phyloP scores from a whole-genome alignment of 2,888 invertebrate genomes.

The Caenorhabditis auriculariae region DNA sequence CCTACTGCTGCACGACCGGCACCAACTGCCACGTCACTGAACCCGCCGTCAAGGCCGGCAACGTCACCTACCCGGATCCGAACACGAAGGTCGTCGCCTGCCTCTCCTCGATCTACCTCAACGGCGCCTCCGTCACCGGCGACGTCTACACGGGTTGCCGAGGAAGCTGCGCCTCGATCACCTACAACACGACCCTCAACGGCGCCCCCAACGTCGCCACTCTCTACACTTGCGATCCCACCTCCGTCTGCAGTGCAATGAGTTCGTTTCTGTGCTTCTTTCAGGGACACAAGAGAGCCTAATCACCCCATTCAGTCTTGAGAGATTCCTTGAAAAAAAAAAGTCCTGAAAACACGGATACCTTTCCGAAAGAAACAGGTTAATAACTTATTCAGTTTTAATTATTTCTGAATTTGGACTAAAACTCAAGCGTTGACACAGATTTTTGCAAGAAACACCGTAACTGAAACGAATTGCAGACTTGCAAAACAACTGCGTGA shows the following conservation, averaged over 20 bases:
- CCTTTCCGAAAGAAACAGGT: no score
- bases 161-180: slow-evolving; percentile 31
- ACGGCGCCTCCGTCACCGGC: slow-evolving; percentile 13
- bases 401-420: no score
- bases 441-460: no score
- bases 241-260: slow-evolving; percentile 27
- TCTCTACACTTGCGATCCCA: slow-evolving; percentile 40
- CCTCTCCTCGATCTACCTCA: slow-evolving; percentile 23
- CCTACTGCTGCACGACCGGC: slow-evolving; percentile 28
- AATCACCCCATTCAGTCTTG: no score
- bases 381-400: no score
- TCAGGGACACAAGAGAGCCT: no score
- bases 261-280: slow-evolving; percentile 12
- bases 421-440: no score
- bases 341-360: no score
- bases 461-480: slow-evolving; percentile 10
- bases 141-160: slow-evolving; percentile 20
- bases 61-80: slow-evolving; percentile 10
- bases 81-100: slow-evolving; percentile 12
- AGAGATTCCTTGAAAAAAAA: no score
- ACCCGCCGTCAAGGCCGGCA: slow-evolving; percentile 11
- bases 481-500: slow-evolving; percentile 24
- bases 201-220: slow-evolving; percentile 12
- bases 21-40: slow-evolving; percentile 35
- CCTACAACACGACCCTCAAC: slow-evolving; percentile 17